Evolutionary conservation across 2,888 invertebrate species (phyloP).

Genomic region (Pyrocoelia pectoralis): DNA sequence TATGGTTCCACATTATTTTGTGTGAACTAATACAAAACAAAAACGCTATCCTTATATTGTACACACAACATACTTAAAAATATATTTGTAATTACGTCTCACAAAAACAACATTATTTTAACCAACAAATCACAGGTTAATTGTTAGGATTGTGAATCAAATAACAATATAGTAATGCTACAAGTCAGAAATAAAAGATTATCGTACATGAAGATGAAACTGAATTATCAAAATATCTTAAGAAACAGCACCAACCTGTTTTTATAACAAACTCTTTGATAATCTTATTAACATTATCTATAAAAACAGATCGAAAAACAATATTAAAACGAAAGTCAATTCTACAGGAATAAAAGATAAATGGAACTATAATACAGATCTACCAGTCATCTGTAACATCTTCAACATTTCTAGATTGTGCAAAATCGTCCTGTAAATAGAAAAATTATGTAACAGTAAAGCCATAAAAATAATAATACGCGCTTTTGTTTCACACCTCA

Average conservation of each 20-base stretch:
- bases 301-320: neutral
- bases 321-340: neutral
- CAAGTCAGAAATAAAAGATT: neutral
- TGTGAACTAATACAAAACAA: constrained; percentile 6
- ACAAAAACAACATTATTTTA: neutral
- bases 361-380: constrained; percentile 1
- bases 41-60: neutral
- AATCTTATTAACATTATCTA: neutral
- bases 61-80: neutral
- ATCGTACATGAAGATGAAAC: neutral
- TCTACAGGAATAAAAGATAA: neutral
- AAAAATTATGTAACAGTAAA: neutral
- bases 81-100: neutral
- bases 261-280: neutral
- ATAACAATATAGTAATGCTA: neutral
- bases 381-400: neutral
- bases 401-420: constrained; percentile 2
- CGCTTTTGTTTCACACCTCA: no score
- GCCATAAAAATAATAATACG: no score
- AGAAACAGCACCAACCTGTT: neutral
- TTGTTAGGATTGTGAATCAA: neutral
- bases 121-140: constrained; percentile 10
- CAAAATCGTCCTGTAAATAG: constrained; percentile 1
- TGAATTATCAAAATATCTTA: neutral
- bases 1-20: neutral